phyloP scores from a whole-genome alignment of 2,888 invertebrate genomes.

The Eilema depressum region DNA sequence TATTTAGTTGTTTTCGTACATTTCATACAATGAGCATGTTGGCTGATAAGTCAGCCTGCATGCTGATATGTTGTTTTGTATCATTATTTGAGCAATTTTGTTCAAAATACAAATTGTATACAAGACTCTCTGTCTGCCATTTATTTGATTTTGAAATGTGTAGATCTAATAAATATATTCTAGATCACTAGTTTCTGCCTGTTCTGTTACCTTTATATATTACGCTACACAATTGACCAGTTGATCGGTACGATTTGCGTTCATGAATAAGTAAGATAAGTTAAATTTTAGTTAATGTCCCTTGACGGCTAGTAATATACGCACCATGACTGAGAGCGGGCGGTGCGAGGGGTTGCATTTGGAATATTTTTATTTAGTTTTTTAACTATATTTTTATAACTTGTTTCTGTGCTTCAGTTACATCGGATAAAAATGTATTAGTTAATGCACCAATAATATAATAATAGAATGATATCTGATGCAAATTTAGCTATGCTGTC shows the following conservation, averaged over 20 bases:
- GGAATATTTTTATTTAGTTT: slow-evolving; percentile 77
- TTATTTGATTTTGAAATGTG: slow-evolving; percentile 16
- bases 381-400: slow-evolving; percentile 73
- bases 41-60: slow-evolving; percentile 14
- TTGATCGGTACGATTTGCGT: slow-evolving; percentile 45
- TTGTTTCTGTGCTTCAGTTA: slow-evolving; percentile 72
- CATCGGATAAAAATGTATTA: slow-evolving; percentile 55
- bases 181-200: slow-evolving; percentile 27
- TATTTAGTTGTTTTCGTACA: slow-evolving; percentile 43
- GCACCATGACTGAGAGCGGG: slow-evolving; percentile 74
- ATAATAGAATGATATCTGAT: slow-evolving; percentile 12
- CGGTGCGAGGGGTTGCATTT: slow-evolving; percentile 67
- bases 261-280: slow-evolving; percentile 53
- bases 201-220: slow-evolving; percentile 25
- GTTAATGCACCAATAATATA: slow-evolving; percentile 21
- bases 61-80: slow-evolving; percentile 24
- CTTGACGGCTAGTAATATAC: slow-evolving; percentile 47
- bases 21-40: slow-evolving; percentile 26
- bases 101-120: slow-evolving; percentile 18
- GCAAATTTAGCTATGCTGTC: background rate
- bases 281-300: slow-evolving; percentile 63
- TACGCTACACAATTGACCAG: slow-evolving; percentile 27
- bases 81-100: slow-evolving; percentile 14
- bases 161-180: slow-evolving; percentile 22
- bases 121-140: slow-evolving; percentile 9